These are phyloP conservation scores for Chlorops oryzae DNA, from an alignment of 1,140 invertebrate genomes.

Conservation along the genomic window DNA sequence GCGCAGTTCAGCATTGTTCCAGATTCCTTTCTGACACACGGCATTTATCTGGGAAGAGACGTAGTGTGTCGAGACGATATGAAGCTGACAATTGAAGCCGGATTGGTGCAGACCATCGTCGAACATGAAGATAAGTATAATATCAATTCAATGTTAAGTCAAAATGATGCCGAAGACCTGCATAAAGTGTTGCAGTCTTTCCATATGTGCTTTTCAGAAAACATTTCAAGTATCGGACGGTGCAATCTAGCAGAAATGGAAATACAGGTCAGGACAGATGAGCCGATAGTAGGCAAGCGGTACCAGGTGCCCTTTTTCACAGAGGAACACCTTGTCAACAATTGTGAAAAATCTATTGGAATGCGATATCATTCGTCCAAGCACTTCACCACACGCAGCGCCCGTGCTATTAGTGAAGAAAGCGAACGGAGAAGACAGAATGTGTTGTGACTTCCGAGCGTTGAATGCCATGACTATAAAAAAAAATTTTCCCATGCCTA, in stretches of 20 bases:
- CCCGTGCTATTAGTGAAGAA: slow-evolving; percentile 52
- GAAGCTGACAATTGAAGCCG: too few species aligned
- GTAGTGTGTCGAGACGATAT: too few species aligned
- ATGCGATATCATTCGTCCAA: slow-evolving; percentile 25
- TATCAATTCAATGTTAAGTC: too few species aligned
- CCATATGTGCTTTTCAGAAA: slow-evolving; percentile 5
- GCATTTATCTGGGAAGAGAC: too few species aligned
- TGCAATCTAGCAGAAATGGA: slow-evolving; percentile 4
- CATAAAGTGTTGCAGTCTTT: neutral
- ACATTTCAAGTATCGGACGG: neutral
- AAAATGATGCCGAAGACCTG: too few species aligned
- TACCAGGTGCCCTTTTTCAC: slow-evolving; percentile 15
- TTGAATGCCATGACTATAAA: slow-evolving; percentile 14
- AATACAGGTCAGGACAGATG: slow-evolving; percentile 10
- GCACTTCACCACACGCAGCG: slow-evolving; percentile 46
- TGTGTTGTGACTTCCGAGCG: slow-evolving; percentile 25
- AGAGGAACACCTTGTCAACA: slow-evolving; percentile 14
- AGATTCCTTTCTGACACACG: too few species aligned
- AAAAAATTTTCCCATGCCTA: slow-evolving; percentile 6
- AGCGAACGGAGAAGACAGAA: slow-evolving; percentile 27
- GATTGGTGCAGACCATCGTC: too few species aligned
- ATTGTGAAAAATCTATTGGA: slow-evolving; percentile 29
- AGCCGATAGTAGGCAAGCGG: slow-evolving; percentile 17
- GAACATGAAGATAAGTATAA: too few species aligned
- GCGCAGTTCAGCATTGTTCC: too few species aligned